A percentile compares a stretch with the other conserved stretches of the same genome.
Conservation (phyloP, 2,113 vertebrate species). For the human region GRCh38 chr13:110216501-110217000, state of each 20-base stretch:
- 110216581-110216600: slow-evolving; percentile 44
- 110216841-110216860: neutral
- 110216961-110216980: slow-evolving; percentile 41
- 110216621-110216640: neutral
- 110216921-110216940: neutral
- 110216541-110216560: neutral
- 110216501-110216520: neutral
- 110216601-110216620: neutral
- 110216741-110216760: slow-evolving; percentile 41
- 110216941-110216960: slow-evolving; percentile 27
- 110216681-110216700: slow-evolving; percentile 72
- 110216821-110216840: neutral
- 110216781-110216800: neutral
- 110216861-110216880: neutral
- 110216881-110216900: neutral
- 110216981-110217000: neutral
- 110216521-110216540: neutral
- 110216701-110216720: neutral
- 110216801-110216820: slow-evolving; percentile 42
- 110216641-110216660: slow-evolving; percentile 53
- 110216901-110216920: slow-evolving; percentile 18
- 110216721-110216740: slow-evolving; percentile 77
- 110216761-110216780: neutral
- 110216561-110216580: neutral
- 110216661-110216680: slow-evolving; percentile 63